A percentile compares a stretch with the other conserved stretches of the same genome.
Evolutionary conservation across 2,113 vertebrate species (phyloP).

Genomic region (Oryzias curvinotus): DNA sequence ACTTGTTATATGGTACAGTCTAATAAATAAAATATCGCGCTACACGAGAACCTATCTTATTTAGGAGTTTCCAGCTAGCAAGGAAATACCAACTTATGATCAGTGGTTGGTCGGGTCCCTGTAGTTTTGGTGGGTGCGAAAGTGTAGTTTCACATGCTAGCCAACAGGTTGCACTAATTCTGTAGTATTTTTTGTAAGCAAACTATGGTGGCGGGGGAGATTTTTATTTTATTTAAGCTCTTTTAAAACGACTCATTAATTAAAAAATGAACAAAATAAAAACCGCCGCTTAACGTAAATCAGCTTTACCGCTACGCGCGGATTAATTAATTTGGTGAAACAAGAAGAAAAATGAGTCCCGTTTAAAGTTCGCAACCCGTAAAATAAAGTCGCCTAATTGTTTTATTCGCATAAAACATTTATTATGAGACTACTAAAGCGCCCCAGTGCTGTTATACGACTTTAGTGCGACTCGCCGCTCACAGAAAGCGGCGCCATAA

Average conservation of each 20-base stretch:
- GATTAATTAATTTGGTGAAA: too few relatives aligned
- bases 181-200: neutral
- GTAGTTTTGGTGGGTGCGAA: constrained; percentile 23
- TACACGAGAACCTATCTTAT: neutral
- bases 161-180: constrained; percentile 77
- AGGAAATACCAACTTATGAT: constrained; percentile 10
- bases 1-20: constrained; percentile 2
- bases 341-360: too few relatives aligned
- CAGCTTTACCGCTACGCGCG: too few relatives aligned
- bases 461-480: constrained; percentile 2
- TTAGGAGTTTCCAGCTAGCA: neutral
- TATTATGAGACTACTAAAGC: neutral
- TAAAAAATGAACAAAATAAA: too few relatives aligned
- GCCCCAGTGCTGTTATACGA: neutral
- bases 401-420: too few relatives aligned
- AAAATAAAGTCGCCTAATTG: too few relatives aligned
- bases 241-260: too few relatives aligned
- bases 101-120: neutral
- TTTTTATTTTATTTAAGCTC: too few relatives aligned
- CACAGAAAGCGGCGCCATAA: neutral
- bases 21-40: neutral
- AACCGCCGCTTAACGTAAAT: too few relatives aligned
- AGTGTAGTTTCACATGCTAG: constrained; percentile 53
- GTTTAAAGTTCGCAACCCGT: too few relatives aligned
- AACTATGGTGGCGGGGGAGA: too few relatives aligned